Evolutionary conservation across 2,797 vertebrate species (phyloP), one percentile per base, ranked within the genome.

Genomic region (Onychomys arenicola): DNA sequence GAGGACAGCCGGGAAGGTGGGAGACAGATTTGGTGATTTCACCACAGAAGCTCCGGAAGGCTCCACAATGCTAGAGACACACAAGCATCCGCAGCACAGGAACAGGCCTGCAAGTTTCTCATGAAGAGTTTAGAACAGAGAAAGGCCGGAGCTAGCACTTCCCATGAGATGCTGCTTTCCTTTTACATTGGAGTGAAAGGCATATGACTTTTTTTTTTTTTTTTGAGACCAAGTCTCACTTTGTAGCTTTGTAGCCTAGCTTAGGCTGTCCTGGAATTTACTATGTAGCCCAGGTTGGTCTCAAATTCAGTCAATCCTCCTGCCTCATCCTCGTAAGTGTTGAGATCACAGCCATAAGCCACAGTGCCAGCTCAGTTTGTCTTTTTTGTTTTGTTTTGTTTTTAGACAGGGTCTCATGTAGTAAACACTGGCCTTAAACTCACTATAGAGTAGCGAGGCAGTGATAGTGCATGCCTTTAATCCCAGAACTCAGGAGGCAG

Each of bases 131-230:
- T 27, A 52, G 83, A 76, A 80, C 43, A 67, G 52, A 46, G 65
- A 67, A 46, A 87, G 85, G 40, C 65, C 17, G 67, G 52, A 86
- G 57, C 52, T 61, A 57, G 57, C 4, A 52, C 8, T 8, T 59
- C 73, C 84, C 34, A 5, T 0, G 13, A 59, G 73, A 34, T 2
- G 29, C 55, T 37, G 17, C 73, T 87, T 92, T 52, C 67, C 92
- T 55, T 86, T 69, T 71, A 49, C 71, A 81, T 12, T 49, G 83
- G 80, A 61, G 84, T 71, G 78, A 91, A 89, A 93, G 71, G 89
- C 81, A 61, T 52, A 19, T 23, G 63, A 2, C 6, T 78, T 52
- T 34, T 34, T 10, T 25, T 16, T 82, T 49, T 40, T 32, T 32
- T 27, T 65, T 46, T 32, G 12, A 12, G n/a, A 59, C 27, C 40